Evolutionary conservation across 2,113 vertebrate genomes (phyloP).

Genomic region (Orthonyx spaldingii): DNA sequence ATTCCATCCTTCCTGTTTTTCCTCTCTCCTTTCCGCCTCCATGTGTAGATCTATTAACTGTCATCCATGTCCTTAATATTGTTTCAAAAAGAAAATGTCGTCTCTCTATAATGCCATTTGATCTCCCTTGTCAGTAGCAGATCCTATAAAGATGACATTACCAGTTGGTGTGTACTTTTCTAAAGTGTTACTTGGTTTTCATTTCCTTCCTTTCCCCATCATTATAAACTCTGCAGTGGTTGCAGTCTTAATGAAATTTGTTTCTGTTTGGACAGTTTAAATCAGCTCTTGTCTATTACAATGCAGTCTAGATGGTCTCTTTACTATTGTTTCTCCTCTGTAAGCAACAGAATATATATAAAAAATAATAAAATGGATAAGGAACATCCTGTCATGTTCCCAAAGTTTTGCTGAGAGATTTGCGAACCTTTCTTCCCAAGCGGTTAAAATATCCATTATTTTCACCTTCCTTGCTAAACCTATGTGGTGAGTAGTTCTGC

Average conservation of each 20-base stretch:
- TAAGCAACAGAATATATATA: background rate
- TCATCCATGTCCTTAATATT: background rate
- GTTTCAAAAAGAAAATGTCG: background rate
- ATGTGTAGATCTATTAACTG: background rate
- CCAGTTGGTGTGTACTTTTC: background rate
- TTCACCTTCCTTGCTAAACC: background rate
- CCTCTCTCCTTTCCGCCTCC: background rate
- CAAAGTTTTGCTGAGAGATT: background rate
- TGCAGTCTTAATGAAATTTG: background rate
- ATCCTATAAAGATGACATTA: background rate
- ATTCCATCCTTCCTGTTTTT: background rate
- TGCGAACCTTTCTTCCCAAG: fast-evolving
- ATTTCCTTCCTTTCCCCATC: background rate
- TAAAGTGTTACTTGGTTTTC: background rate
- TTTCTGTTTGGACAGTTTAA: background rate
- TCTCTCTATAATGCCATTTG: background rate
- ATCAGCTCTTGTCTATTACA: background rate
- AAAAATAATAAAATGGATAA: background rate
- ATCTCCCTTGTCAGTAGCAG: background rate
- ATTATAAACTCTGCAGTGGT: background rate
- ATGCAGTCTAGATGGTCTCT: background rate
- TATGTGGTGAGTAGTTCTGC: background rate
- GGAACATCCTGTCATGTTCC: background rate
- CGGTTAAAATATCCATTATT: background rate
- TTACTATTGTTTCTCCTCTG: background rate